These are phyloP conservation scores for Etheostoma perlongum DNA, from an alignment of 2,797 vertebrate species.

Conservation along the genomic window DNA sequence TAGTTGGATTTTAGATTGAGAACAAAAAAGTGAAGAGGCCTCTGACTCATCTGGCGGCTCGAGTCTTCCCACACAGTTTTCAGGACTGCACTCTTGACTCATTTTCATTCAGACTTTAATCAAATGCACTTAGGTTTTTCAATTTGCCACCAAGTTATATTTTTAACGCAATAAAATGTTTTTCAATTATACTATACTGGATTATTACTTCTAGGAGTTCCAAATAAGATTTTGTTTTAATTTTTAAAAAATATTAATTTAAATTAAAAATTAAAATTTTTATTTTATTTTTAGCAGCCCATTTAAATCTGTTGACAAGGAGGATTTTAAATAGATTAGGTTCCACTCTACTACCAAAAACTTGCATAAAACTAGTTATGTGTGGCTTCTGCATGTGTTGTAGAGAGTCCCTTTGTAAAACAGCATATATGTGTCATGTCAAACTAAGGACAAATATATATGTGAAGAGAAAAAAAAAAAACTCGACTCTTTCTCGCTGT, in stretches of 20 bases:
- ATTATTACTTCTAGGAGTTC: too few relatives aligned
- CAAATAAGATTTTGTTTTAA: background rate
- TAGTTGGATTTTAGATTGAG: conserved; percentile 37
- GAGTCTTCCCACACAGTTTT: conserved; percentile 46
- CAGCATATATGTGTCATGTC: background rate
- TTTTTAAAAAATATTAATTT: background rate
- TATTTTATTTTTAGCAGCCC: background rate
- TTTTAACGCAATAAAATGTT: background rate
- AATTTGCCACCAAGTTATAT: background rate
- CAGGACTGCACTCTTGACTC: conserved; percentile 12
- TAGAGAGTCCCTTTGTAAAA: too few relatives aligned
- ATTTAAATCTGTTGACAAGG: background rate
- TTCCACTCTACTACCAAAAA: background rate
- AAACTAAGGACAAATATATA: background rate
- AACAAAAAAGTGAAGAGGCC: conserved; percentile 26
- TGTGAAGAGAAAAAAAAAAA: background rate
- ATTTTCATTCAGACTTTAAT: conserved; percentile 28
- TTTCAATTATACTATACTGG: too few relatives aligned
- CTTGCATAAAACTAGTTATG: background rate
- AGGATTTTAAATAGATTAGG: background rate
- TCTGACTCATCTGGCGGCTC: conserved; percentile 57
- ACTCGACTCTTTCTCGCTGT: background rate
- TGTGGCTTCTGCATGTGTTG: background rate
- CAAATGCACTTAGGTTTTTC: background rate
- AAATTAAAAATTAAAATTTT: background rate